A percentile compares a stretch with the other conserved stretches of the same genome.
Conservation (phyloP, 2,797 vertebrate species). For the Phataginus tetradactyla region DNA sequence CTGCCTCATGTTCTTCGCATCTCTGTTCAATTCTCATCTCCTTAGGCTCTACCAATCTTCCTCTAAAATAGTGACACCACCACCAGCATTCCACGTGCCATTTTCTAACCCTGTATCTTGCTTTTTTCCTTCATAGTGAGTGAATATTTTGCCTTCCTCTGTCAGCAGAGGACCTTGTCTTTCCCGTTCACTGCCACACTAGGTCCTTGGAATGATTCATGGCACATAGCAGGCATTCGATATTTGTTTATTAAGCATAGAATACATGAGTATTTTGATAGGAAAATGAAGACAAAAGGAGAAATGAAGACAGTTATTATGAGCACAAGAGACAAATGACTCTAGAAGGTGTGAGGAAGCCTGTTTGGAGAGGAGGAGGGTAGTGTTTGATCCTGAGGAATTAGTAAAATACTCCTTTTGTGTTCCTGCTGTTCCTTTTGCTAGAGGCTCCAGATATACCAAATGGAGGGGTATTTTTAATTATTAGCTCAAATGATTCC, state of each 20-base stretch:
- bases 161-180: neutral
- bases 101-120: neutral
- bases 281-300: neutral
- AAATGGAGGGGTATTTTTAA: neutral
- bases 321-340: neutral
- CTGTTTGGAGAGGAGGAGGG: neutral
- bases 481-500: neutral
- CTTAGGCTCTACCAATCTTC: neutral
- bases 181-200: neutral
- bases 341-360: neutral
- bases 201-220: neutral
- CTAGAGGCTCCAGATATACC: neutral
- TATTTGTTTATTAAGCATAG: neutral
- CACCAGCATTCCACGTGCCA: neutral
- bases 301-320: neutral
- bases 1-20: neutral
- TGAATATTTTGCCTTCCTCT: neutral
- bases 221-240: neutral
- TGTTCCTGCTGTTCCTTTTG: neutral
- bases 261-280: neutral
- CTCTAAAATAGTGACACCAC: neutral
- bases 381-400: neutral
- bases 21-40: neutral
- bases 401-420: neutral
- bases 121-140: neutral